Evolutionary conservation across 2,797 vertebrate species (phyloP).

Genomic region (Staurois parvus): DNA sequence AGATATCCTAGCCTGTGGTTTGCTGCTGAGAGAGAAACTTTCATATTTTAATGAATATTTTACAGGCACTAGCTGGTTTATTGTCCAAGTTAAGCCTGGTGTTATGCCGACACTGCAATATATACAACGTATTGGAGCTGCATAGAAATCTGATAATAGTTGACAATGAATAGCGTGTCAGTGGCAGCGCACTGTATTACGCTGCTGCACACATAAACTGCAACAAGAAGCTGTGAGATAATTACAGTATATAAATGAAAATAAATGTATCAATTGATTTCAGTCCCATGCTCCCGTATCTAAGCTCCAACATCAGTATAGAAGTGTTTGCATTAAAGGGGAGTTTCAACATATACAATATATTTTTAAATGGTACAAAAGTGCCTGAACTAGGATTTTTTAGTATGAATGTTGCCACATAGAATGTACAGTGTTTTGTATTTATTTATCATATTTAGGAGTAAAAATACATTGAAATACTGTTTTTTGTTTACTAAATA

Average conservation of each 20-base stretch:
- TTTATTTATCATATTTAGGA: too few relatives aligned
- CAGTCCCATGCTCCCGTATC: too few relatives aligned
- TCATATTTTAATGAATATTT: conserved; percentile 53
- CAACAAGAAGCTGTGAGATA: background rate
- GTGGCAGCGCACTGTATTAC: background rate
- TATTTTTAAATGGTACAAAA: too few relatives aligned
- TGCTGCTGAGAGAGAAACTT: conserved; percentile 27
- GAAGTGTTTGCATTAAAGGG: too few relatives aligned
- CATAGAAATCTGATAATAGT: background rate
- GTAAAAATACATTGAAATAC: too few relatives aligned
- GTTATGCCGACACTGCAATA: conserved; percentile 17
- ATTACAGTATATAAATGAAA: conserved; percentile 3
- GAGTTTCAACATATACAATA: too few relatives aligned
- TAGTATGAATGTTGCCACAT: too few relatives aligned
- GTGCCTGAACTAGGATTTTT: too few relatives aligned
- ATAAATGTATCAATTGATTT: background rate
- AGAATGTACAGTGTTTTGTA: too few relatives aligned
- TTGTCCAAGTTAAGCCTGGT: conserved; percentile 23
- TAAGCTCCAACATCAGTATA: too few relatives aligned
- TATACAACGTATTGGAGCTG: background rate
- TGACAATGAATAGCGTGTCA: conserved; percentile 2
- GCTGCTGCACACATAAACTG: background rate
- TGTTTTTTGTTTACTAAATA: too few relatives aligned
- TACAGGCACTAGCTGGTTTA: background rate
- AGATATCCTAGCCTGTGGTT: background rate